Conservation (phyloP, 1,140 invertebrate genomes). For the Copidosoma floridanum region DNA sequence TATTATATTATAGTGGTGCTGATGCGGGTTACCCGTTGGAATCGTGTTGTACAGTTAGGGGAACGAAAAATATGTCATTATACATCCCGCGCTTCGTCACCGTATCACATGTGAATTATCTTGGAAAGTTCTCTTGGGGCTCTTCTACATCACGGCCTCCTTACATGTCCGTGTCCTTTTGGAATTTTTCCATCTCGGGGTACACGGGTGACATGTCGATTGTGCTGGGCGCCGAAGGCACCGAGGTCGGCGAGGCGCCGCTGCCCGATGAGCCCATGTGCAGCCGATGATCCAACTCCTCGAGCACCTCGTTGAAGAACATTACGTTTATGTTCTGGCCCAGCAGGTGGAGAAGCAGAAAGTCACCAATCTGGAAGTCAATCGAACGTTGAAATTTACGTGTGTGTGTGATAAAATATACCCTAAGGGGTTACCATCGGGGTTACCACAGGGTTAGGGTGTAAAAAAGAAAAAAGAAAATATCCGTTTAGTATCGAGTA, state of each 20-base stretch:
- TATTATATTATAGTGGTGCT: too few relatives aligned
- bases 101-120: conserved; percentile 25
- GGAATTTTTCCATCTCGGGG: conserved; percentile 72
- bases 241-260: conserved; percentile 71
- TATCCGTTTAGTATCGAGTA: too few relatives aligned
- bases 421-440: too few relatives aligned
- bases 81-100: background rate
- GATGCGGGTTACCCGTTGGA: too few relatives aligned
- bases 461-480: too few relatives aligned
- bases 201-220: conserved; percentile 83
- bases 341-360: conserved; percentile 76
- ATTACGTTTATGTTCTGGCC: conserved; percentile 83
- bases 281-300: conserved; percentile 63
- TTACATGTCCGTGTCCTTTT: conserved; percentile 61
- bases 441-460: too few relatives aligned
- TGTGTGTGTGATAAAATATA: too few relatives aligned
- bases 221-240: conserved; percentile 78
- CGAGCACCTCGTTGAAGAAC: conserved; percentile 74
- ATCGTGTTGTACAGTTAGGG: too few relatives aligned
- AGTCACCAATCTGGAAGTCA: conserved; percentile 74
- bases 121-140: conserved; percentile 2
- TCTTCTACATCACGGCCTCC: too few relatives aligned
- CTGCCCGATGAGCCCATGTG: conserved; percentile 71
- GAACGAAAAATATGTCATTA: too few relatives aligned
- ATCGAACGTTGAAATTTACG: too few relatives aligned